Evolutionary conservation across 2,888 invertebrate genomes (phyloP).

Genomic region (Rhamnusium bicolor): DNA sequence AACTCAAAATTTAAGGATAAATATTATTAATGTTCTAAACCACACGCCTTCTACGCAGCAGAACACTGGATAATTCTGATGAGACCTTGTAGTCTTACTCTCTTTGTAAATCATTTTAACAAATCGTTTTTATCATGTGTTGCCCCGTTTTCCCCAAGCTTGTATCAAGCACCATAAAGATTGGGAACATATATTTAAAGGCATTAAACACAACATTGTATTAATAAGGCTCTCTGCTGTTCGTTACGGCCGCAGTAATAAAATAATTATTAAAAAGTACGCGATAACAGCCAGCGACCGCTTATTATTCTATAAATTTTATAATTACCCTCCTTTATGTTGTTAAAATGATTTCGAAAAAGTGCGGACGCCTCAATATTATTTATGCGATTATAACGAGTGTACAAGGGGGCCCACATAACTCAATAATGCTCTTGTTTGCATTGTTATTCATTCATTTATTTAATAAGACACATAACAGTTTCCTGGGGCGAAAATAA

Average conservation of each 20-base stretch:
- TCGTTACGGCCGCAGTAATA: conserved; percentile 27
- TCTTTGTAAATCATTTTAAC: no score
- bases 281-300: conserved; percentile 15
- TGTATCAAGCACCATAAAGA: conserved; percentile 22
- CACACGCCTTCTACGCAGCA: no score
- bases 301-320: conserved; percentile 31
- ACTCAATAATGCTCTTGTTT: neutral
- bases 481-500: no score
- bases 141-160: conserved; percentile 6
- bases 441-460: neutral
- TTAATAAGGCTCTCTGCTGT: conserved; percentile 29
- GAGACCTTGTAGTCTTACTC: no score
- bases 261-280: conserved; percentile 35
- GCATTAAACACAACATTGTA: conserved; percentile 37
- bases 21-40: no score
- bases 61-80: no score
- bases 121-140: no score
- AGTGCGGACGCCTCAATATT: neutral
- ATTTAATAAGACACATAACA: no score
- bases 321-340: conserved; percentile 14
- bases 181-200: conserved; percentile 30
- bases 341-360: neutral
- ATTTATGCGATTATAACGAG: conserved; percentile 20
- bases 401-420: neutral
- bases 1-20: no score